Base-by-base conservation (phyloP, 2,888 invertebrate genomes). In the Melieria crassipennis region DNA sequence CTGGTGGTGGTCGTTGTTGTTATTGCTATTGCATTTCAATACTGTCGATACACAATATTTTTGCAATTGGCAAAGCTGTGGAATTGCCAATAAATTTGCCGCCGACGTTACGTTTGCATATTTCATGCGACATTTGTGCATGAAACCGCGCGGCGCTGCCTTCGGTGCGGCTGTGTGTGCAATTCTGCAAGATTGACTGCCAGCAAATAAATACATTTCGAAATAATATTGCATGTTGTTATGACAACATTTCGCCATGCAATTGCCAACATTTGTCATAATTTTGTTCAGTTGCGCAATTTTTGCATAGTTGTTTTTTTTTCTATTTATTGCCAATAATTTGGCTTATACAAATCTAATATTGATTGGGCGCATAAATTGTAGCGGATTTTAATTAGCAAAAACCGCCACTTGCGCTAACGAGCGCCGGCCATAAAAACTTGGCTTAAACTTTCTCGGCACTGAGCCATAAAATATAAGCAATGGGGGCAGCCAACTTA, bases 31-130 rank as follows among this genome's bases (percentile, higher is more conserved):
- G 16, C 48, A 30, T 63, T 30, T 60, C 47, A 48, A 48, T 52
- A 45, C 61, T 61, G 61, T 45, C 47, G 30, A 42, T 69, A 61
- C 46, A 47, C 42, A 47, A 62, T 47, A 30, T 30, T 16, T 55
- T 69, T 61, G 62, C 52, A 56, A 61, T 62, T 50, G 61, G 68
- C n/a, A 61, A 68, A 46, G 46, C 60, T 68, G 61, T 68, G 61
- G 50, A 61, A 68, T 68, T 69, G 69, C 56, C 69, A 69, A 69
- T 69, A 69, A 69, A 69, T 69, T 69, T 62, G 60, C 60, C 61
- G 52, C 60, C 52, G 67, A 67, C 67, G 52, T 60, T 60, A 60
- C 60, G 67, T 16, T 61, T 61, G 67, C 67, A 67, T 61, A 48
- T 67, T 67, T 67, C 57, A 67, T 67, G 60, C 52, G 45, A 56